Base-by-base conservation (phyloP, 1,140 invertebrate species). In the Drosophila tsacasi region DNA sequence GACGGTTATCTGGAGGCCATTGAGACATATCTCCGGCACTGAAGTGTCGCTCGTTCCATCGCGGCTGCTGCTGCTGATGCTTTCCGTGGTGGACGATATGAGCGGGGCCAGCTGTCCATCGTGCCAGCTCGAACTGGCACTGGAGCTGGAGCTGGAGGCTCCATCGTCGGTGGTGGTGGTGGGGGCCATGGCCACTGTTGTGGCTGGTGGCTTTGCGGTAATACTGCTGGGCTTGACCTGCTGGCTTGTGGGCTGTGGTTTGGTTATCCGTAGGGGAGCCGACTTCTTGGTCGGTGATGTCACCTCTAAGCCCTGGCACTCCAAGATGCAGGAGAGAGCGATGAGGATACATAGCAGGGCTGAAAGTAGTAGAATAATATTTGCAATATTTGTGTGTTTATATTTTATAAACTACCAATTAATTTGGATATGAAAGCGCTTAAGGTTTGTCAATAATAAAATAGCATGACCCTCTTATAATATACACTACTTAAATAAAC, bases 1-100 rank as follows among this genome's bases (percentile, higher is more conserved):
- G 1, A 81, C 42, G 19, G 49, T 73, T 23, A 83, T 19, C 52
- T 86, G 83, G 12, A 92, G 39, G 6, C 91, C 91, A 69, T 86
- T 79, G 9, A 90, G 79, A 46, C 91, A 92, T 52, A 92, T 91
- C 21, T 90, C 87, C 3, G 89, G 85, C 32, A 87, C 68, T 8
- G 61, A 46, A 40, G 66, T 83, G 13, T 75, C 63, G 13, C 82
- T 85, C 37, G 78, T 63, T 8, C 71, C 49, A 30, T 50, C 49
- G 25, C 25, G 27, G 47, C 47, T 50, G 25, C 39, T 12, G 9
- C 71, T 76, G 50, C 46, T 72, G 44, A 19, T 52, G 35, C 52
- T 27, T 12, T 87, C 83, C 10, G 84, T 89, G 12, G 83, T 86
- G 44, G 83, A 86, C 12, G 84, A 87, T 27, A 87, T 80, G 10